Base-by-base conservation (phyloP, 2,113 vertebrate species). In the Misgurnus anguillicaudatus region DNA sequence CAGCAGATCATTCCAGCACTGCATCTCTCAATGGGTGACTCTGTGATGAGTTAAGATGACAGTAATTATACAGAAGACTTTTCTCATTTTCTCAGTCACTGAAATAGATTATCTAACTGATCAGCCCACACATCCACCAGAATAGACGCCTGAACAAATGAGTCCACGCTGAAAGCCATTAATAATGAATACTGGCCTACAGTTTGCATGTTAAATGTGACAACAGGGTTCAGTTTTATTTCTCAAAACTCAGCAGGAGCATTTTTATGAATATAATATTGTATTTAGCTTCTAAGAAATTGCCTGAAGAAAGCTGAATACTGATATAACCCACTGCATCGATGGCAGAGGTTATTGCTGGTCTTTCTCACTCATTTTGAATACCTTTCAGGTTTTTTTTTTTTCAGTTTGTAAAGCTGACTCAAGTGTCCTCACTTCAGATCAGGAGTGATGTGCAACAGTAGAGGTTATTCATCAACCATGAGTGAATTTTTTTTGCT, bases 91-190 rank as follows among this genome's bases (percentile, higher is more conserved):
- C 80, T 87, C 83, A 60, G 47, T 55, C 80, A 81, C 86, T 78
- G 83, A 90, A 92, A 91, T 90, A 89, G 89, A 79, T 87, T 87
- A 80, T 83, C 85, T 89, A 88, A 89, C 89, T 87, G 84, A 86
- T 78, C 85, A 85, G 81, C 90, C 90, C 86, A 90, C 85, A 39
- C 87, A 66, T 73, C 48, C 67, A 81, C 85, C 64, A 65, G 58
- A 80, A 83, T 60, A 65, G 68, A 74, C 47, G 36, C 69, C 69
- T 60, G 58, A 77, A 74, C 64, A 65, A 81, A 80, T 75, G 21
- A 21, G 75, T 61, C 65, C 58, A 24, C 47, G 47, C 61, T 61
- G 45, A 61, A 74, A 75, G 65, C 75, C 58, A 70, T 78, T 78
- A 81, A 81, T 67, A 69, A 64, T 41, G 63, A 60, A 75, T 53